phyloP scores from a whole-genome alignment of 2,797 vertebrate genomes.

The Galaxias olidus region DNA sequence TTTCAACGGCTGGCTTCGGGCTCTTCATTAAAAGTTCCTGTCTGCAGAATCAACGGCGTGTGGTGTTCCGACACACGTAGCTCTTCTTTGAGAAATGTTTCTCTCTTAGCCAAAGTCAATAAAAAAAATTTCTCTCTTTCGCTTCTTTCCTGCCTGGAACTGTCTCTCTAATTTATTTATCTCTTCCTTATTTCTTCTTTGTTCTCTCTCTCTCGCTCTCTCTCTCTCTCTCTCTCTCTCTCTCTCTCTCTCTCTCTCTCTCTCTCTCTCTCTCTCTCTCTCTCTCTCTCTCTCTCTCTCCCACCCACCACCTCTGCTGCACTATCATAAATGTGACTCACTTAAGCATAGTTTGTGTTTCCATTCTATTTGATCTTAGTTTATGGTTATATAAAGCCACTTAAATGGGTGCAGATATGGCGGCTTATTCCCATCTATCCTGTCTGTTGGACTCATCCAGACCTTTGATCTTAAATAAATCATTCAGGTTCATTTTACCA shows the following conservation, averaged over 20 bases:
- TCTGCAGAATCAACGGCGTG: background rate
- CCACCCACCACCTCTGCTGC: background rate
- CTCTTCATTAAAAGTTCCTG: background rate
- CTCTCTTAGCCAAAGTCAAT: slow-evolving; percentile 19
- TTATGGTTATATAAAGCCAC: too few relatives aligned
- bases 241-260: background rate
- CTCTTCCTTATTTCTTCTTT: slow-evolving; percentile 8
- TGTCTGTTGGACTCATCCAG: too few relatives aligned
- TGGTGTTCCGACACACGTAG: slow-evolving; percentile 5
- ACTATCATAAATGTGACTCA: too few relatives aligned
- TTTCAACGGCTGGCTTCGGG: background rate
- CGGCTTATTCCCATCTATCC: too few relatives aligned
- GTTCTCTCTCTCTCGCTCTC: background rate
- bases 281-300: background rate
- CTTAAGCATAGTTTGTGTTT: too few relatives aligned
- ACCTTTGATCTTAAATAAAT: too few relatives aligned
- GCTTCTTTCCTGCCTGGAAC: background rate
- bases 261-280: background rate
- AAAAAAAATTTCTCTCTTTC: background rate
- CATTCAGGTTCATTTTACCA: too few relatives aligned
- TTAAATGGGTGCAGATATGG: too few relatives aligned
- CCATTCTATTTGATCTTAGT: too few relatives aligned
- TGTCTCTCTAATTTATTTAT: slow-evolving; percentile 4
- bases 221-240: too few relatives aligned
- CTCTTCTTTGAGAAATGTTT: slow-evolving; percentile 10